Percentiles rank a stretch among this genome's conserved stretches.
phyloP scores from a whole-genome alignment of 2,797 vertebrate species.

The Bufotes viridis region DNA sequence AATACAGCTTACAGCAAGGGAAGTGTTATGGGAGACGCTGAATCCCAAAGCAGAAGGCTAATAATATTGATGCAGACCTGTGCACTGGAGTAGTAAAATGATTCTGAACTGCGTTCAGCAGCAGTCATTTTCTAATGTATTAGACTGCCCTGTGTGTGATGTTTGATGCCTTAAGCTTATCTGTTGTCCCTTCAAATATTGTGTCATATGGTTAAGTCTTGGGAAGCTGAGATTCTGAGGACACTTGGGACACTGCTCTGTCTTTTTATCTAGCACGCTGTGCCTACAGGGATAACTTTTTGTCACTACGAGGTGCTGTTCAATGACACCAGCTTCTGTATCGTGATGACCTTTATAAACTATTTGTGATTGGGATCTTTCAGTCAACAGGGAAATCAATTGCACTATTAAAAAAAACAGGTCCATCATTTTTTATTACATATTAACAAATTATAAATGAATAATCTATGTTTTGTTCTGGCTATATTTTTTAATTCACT shows the following conservation, averaged over 20 bases:
- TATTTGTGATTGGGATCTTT: background rate
- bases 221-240: background rate
- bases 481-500: too few species aligned
- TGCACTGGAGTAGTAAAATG: background rate
- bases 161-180: background rate
- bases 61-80: background rate
- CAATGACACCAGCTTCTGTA: background rate
- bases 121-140: background rate
- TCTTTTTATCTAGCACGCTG: background rate
- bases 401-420: background rate
- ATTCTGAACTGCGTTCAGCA: background rate
- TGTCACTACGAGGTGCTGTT: background rate
- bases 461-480: too few species aligned
- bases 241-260: background rate
- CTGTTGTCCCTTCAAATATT: background rate
- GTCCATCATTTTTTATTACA: too few species aligned
- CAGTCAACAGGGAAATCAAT: background rate
- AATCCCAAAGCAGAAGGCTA: constrained; percentile 25
- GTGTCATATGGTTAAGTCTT: background rate
- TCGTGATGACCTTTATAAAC: background rate
- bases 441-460: too few species aligned
- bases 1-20: background rate
- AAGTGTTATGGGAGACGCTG: background rate
- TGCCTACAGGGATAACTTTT: background rate
- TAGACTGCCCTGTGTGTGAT: background rate